Evolutionary conservation across 1,140 invertebrate species (phyloP), one percentile per base, ranked within the genome.

Genomic region (Scaptomyza pallida): DNA sequence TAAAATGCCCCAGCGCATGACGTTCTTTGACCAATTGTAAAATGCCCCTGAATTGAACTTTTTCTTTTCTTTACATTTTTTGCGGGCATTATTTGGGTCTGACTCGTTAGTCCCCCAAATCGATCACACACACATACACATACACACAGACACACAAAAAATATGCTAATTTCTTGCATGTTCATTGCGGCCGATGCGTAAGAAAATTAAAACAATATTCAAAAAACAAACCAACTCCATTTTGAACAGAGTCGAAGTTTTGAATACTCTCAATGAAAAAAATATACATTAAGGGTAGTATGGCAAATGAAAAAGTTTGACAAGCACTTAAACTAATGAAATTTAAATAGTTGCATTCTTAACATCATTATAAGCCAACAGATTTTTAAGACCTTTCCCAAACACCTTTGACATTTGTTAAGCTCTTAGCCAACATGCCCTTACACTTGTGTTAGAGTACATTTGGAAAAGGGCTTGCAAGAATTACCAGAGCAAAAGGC

Each of bases 131-230:
- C 23, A 21, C 21, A 41, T 44, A 78, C 75, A 68, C 23, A 41
- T 48, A 78, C 78, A 68, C 62, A 75, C 57, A 80, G 23, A 26
- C 64, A 54, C n/a, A n/a, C n/a, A 59, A 64, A 72, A 88, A 86
- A 89, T 86, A 86, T 86, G 82, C 57, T 88, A 88, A 86, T 86
- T 86, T 78, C 74, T 35, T 55, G 47, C 65, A 75, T 78, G 78
- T 88, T 85, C 80, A 85, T 86, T 85, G 76, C 74, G 54, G 48
- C 13, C 45, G 57, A 80, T 78, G 76, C 77, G 55, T 68, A 75
- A 65, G 70, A 67, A 85, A 85, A 85, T 83, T 86, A 85, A 85
- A 76, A 73, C 80, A 26, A 76, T 70, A 80, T 67, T 54, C 45
- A 21, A 43, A n/a, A 44, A 41, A 55, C 37, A 41, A 41, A 30